phyloP scores from a whole-genome alignment of 1,140 invertebrate species.

The Cydia pomonella region DNA sequence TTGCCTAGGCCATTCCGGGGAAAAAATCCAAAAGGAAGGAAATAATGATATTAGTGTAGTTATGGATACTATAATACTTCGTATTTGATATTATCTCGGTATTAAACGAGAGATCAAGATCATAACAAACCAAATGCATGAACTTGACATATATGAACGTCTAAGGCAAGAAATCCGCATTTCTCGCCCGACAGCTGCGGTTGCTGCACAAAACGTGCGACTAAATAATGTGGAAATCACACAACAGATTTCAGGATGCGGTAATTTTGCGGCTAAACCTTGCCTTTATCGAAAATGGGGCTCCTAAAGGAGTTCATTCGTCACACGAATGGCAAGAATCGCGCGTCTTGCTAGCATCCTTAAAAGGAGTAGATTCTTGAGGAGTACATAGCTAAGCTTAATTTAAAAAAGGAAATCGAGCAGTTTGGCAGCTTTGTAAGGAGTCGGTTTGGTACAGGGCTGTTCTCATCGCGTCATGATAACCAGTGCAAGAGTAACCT shows the following conservation, averaged over 20 bases:
- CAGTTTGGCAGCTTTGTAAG: slow-evolving; percentile 8
- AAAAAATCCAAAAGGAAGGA: background rate
- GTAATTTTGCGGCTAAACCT: background rate
- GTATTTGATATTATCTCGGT: too few species aligned
- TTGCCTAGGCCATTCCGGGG: background rate
- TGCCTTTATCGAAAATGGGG: background rate
- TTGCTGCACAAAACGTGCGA: background rate
- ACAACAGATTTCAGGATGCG: background rate
- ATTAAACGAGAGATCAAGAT: too few species aligned
- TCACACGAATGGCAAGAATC: too few species aligned
- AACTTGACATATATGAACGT: background rate
- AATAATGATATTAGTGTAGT: background rate
- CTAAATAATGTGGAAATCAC: slow-evolving; percentile 3
- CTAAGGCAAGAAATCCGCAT: background rate
- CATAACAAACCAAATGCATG: background rate
- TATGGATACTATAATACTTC: too few species aligned
- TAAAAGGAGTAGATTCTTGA: background rate
- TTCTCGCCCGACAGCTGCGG: background rate
- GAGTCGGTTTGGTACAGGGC: background rate
- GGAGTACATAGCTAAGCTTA: background rate
- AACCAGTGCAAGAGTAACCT: background rate
- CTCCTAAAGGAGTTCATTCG: background rate
- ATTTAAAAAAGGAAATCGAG: background rate
- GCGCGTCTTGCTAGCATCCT: too few species aligned
- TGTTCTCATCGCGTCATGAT: background rate